Conservation (phyloP, 2,113 vertebrate species). For the Acanthochromis polyacanthus region DNA sequence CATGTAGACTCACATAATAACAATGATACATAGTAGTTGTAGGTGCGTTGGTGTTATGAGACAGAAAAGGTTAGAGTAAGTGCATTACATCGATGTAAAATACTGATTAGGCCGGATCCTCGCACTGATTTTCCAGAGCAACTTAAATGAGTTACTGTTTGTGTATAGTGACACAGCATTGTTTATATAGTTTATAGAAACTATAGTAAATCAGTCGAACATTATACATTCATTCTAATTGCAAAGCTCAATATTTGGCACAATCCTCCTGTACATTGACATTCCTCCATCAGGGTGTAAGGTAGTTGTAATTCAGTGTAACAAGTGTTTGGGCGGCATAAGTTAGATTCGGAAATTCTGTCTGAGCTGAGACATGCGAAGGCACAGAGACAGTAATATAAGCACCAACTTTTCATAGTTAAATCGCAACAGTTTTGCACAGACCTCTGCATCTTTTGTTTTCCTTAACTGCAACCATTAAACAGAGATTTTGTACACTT, state of each 20-base stretch:
- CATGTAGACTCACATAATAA: constrained; percentile 64
- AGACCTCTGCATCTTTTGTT: constrained; percentile 13
- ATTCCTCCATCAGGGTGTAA: constrained; percentile 49
- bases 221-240: constrained; percentile 68
- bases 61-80: constrained; percentile 55
- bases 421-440: constrained; percentile 28
- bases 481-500: constrained; percentile 29
- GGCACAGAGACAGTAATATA: not conserved
- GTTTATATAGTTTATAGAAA: constrained; percentile 24
- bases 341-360: constrained; percentile 1
- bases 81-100: constrained; percentile 63
- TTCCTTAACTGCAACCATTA: constrained; percentile 13
- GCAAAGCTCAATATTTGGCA: constrained; percentile 63
- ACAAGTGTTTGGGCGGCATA: constrained; percentile 24
- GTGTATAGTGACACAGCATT: constrained; percentile 30
- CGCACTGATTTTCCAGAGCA: constrained; percentile 32
- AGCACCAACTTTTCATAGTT: constrained; percentile 23
- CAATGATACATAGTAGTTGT: constrained; percentile 58
- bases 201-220: constrained; percentile 37
- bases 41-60: constrained; percentile 50
- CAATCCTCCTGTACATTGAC: constrained; percentile 47
- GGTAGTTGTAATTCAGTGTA: constrained; percentile 62
- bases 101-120: constrained; percentile 69
- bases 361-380: constrained; percentile 21
- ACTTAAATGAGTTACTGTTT: constrained; percentile 34